A percentile compares a stretch with the other conserved stretches of the same genome.
Conservation (phyloP, 1,140 invertebrate species). For the Drosophila kepulauana region DNA sequence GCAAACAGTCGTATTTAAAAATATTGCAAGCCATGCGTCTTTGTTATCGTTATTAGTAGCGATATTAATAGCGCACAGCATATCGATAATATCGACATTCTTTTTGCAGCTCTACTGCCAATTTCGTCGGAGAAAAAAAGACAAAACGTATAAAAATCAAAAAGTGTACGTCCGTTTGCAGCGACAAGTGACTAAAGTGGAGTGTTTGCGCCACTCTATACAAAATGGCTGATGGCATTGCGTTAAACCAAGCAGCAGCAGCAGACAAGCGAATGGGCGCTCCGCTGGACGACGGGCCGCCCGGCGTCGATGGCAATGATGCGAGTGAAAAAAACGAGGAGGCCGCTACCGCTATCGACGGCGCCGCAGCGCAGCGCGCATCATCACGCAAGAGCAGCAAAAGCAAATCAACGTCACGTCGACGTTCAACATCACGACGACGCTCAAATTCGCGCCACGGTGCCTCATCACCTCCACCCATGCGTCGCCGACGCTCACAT, state of each 20-base stretch:
- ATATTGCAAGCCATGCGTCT: too few species aligned
- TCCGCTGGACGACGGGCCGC: conserved; percentile 69
- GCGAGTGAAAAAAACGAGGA: conserved; percentile 58
- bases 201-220: conserved; percentile 16
- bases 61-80: neutral
- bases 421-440: conserved; percentile 61
- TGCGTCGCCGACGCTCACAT: conserved; percentile 61
- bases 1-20: too few species aligned
- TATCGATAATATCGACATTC: too few species aligned
- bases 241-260: conserved; percentile 54
- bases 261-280: conserved; percentile 60
- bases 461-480: conserved; percentile 42
- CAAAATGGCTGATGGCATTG: conserved; percentile 71
- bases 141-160: conserved; percentile 39
- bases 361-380: conserved; percentile 12
- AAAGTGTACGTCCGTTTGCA: conserved; percentile 24
- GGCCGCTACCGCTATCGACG: neutral
- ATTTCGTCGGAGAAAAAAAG: conserved; percentile 37
- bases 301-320: conserved; percentile 76
- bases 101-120: conserved; percentile 14
- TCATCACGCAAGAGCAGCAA: conserved; percentile 57
- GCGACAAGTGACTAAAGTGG: conserved; percentile 31
- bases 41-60: too few species aligned
- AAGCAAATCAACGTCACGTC: conserved; percentile 57
- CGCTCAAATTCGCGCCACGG: conserved; percentile 67